These are phyloP conservation scores for human DNA, from an alignment of 2,113 vertebrate species.

Conservation along the genomic window DNA sequence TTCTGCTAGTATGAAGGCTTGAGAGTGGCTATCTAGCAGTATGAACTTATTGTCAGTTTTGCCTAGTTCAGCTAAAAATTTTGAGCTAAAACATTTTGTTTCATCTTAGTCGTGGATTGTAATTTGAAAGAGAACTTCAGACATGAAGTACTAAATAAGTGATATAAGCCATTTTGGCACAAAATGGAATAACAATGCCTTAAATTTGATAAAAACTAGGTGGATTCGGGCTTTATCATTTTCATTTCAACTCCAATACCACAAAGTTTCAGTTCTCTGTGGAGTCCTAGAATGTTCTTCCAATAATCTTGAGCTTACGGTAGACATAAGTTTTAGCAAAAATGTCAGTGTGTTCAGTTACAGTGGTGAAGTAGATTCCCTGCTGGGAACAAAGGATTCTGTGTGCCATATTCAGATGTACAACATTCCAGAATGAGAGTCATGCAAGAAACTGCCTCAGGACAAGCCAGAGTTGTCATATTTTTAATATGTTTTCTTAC, in stretches of 20 bases:
- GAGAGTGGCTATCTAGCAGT: neutral
- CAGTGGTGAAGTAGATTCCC: neutral
- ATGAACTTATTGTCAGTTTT: neutral
- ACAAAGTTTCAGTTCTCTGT: constrained; percentile 27
- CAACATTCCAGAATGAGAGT: constrained; percentile 46
- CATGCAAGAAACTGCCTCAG: neutral
- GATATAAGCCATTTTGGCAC: neutral
- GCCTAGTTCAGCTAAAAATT: neutral
- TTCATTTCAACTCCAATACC: constrained; percentile 33
- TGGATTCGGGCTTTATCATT: constrained; percentile 27
- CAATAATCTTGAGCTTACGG: neutral
- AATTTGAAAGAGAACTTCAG: constrained; percentile 41
- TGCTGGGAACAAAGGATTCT: constrained; percentile 47
- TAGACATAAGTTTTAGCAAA: neutral
- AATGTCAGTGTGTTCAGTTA: neutral
- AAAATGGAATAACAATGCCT: neutral
- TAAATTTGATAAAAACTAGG: constrained; percentile 37
- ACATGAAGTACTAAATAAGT: neutral
- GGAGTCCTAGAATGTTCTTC: constrained; percentile 39
- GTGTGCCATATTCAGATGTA: constrained; percentile 22
- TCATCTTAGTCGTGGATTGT: neutral
- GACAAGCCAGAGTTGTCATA: neutral
- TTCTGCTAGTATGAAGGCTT: neutral
- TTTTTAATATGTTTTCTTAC: constrained; percentile 1
- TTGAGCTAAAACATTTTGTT: constrained; percentile 47